Base-by-base conservation (phyloP, 2,113 vertebrate genomes). In the Brachionichthys hirsutus region DNA sequence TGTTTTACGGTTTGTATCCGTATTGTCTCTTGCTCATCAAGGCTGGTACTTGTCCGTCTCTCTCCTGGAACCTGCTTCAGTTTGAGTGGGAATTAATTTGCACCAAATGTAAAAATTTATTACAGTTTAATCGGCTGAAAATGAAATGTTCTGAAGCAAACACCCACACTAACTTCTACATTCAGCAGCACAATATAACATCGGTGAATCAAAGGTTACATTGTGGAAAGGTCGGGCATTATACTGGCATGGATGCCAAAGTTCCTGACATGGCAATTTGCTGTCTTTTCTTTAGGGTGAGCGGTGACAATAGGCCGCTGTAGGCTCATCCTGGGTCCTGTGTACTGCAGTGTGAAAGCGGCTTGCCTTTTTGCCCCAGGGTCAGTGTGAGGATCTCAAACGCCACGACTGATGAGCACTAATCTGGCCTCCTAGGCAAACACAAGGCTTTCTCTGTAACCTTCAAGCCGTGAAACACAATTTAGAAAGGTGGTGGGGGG, bases 191-290 rank as follows among this genome's bases (percentile, higher is more conserved):
- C 15, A 18, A 22, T 48, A 36, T 58, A 55, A n/a, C 58, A 56
- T 75, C 70, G 54, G 14, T 12, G 7, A 16, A 54, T 67, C 20
- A 62, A 53, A 47, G 73, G 56, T 47, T 56, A 50, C 66, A 78
- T 42, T 75, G 87, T 81, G 85, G 89, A 91, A 91, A 93, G 90
- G 87, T 82, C 83, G 36, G 11, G 75, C 81, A 79, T 93, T 89
- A 90, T 91, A 90, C 87, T 87, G 83, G 86, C 85, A 88, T 82
- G 66, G 73, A 78, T 89, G 89, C 78, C 85, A 89, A 88, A 92
- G 89, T 90, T 92, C 91, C 90, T 92, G 94, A 94, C 92, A 90
- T 85, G 89, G 93, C 93, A 93, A 94, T 95, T 95, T 94, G 92
- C 92, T 70, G 72, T 81, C 84, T 83, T 92, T 91, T 93, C 87